These are phyloP conservation scores for Florisuga fusca DNA, from an alignment of 2,797 vertebrate genomes.

Conservation along the genomic window DNA sequence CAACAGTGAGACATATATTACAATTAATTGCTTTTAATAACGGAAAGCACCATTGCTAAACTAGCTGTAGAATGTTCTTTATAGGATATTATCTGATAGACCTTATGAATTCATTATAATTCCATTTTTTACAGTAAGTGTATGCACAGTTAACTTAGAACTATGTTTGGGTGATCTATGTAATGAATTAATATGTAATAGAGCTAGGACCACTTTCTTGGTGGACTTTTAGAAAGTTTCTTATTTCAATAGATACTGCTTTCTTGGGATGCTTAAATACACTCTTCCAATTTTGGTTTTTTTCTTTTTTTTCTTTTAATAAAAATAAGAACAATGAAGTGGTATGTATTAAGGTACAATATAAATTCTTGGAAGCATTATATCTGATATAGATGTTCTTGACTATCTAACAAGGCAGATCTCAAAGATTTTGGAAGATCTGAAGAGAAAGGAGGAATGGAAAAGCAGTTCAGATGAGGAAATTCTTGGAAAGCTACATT, in stretches of 20 bases:
- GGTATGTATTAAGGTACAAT: not conserved
- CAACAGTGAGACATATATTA: not conserved
- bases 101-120: not conserved
- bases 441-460: conserved; percentile 77
- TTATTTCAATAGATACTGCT: not conserved
- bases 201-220: not conserved
- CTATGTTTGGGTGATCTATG: not conserved
- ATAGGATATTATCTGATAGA: not conserved
- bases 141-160: not conserved
- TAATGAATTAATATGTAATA: not conserved
- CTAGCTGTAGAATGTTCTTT: not conserved
- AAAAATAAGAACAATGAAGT: not conserved
- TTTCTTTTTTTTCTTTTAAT: not conserved
- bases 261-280: not conserved
- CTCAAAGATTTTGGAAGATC: conserved; percentile 74
- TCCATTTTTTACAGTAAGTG: not conserved
- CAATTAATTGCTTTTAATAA: not conserved
- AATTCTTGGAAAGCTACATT: conserved; percentile 79
- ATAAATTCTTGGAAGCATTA: conserved; percentile 12
- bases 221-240: not conserved
- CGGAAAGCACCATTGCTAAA: not conserved
- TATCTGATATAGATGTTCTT: not conserved
- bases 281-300: not conserved
- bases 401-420: conserved; percentile 79
- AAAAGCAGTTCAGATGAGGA: conserved; percentile 73